phyloP scores from a whole-genome alignment of 2,888 invertebrate genomes.

The Cephus runcator region DNA sequence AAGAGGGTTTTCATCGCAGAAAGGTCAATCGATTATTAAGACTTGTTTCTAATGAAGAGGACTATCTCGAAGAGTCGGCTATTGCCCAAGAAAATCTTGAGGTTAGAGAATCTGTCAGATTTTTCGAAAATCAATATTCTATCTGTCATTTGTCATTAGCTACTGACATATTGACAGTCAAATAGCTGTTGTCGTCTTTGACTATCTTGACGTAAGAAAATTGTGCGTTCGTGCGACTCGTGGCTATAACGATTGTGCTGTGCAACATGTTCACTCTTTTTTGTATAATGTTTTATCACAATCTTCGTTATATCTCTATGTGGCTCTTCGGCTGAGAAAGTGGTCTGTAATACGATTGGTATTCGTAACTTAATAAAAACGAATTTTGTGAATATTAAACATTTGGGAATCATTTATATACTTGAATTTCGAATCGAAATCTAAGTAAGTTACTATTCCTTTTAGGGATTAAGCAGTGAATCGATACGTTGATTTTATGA shows the following conservation, averaged over 20 bases:
- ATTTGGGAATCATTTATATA: slow-evolving; percentile 41
- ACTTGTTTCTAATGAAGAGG: slow-evolving; percentile 10
- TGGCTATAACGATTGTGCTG: slow-evolving; percentile 1
- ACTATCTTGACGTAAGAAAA: slow-evolving; percentile 22
- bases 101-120: slow-evolving; percentile 7
- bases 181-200: slow-evolving; percentile 13
- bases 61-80: slow-evolving; percentile 14
- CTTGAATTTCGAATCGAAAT: slow-evolving; percentile 36
- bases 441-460: background rate
- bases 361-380: slow-evolving; percentile 38
- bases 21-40: background rate
- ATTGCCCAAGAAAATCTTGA: slow-evolving; percentile 11
- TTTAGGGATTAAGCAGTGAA: background rate
- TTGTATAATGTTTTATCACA: slow-evolving; percentile 9
- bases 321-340: background rate
- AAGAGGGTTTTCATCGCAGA: background rate
- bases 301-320: background rate
- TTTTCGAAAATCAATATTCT: background rate
- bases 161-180: slow-evolving; percentile 8
- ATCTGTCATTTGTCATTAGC: slow-evolving; percentile 16
- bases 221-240: slow-evolving; percentile 18
- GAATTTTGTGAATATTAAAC: slow-evolving; percentile 4
- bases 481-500: no score
- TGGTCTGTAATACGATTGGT: background rate
- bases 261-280: slow-evolving; percentile 15